A percentile compares a stretch with the other conserved stretches of the same genome.
Conservation (phyloP, 92 coral and sea anemone species). For the Diadumene lineata region DNA sequence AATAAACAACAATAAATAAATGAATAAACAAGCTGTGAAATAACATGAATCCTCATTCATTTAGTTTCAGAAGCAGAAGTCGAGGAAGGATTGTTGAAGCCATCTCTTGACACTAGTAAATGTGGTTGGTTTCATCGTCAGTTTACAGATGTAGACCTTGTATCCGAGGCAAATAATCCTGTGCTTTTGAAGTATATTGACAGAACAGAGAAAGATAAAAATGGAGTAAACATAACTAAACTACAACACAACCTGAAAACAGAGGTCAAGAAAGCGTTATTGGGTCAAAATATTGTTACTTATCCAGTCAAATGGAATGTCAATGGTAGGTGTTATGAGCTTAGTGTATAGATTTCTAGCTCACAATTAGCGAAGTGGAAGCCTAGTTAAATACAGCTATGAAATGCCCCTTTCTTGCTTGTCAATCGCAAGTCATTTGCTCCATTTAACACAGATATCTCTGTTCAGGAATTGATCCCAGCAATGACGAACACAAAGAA, state of each 20-base stretch:
- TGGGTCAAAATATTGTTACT: constrained; percentile 33
- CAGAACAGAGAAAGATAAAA: constrained; percentile 1
- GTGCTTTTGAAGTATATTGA: constrained; percentile 21
- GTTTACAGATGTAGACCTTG: constrained; percentile 44
- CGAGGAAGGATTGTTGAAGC: constrained; percentile 54
- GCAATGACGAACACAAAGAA: constrained; percentile 45
- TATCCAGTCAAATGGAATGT: constrained; percentile 65
- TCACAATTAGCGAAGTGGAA: too few species aligned
- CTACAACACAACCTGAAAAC: constrained; percentile 50
- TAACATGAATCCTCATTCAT: neutral
- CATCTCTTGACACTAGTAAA: constrained; percentile 45
- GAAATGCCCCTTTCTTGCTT: too few species aligned
- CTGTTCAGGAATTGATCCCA: constrained; percentile 66
- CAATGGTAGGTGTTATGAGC: constrained; percentile 37
- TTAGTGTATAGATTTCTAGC: too few species aligned
- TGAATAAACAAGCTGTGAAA: too few species aligned
- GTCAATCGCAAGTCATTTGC: neutral
- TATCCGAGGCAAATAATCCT: neutral
- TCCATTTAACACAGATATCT: neutral
- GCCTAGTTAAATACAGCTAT: neutral
- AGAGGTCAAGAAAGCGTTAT: constrained; percentile 42
- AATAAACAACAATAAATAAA: too few species aligned
- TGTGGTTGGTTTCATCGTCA: constrained; percentile 81
- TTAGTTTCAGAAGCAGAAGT: constrained; percentile 76
- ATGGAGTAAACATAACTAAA: constrained; percentile 12